Evolutionary conservation across 2,113 vertebrate genomes (phyloP), one percentile per base, ranked within the genome.

Genomic region (Oxygymnocypris stewartii): DNA sequence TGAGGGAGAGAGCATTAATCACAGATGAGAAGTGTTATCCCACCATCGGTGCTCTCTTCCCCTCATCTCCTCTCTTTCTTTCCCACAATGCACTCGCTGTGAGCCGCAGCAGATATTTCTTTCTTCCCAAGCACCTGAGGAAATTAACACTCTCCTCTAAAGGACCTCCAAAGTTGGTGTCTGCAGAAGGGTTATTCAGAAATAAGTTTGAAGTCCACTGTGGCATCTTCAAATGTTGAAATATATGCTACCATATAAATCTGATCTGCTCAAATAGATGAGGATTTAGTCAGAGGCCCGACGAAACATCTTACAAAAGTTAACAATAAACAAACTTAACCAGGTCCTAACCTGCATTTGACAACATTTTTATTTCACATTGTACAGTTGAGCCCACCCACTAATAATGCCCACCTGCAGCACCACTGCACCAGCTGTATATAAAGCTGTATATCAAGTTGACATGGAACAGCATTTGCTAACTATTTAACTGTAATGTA

Each of bases 61-160:
- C 59, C 61, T 73, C 63, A 35, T 49, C n/a, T 57, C 40, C 11
- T 83, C 73, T 82, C 13, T 37, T 23, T 71, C 63, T 69, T 35
- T 85, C 69, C 85, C 59, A 86, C 69, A 85, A 82, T 88, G 87
- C 85, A 54, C 59, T 51, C 40, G n/a, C 47, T 28, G 44, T n/a
- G 40, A 13, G 31, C 51, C 35, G n/a, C 12, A 57, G 28, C 25
- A 57, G 49, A 79, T 8, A 71, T 57, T 44, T 18, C 47, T 74
- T 74, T 67, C 74, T 80, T 51, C 47, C 61, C 51, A 87, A 63
- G 23, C 54, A 74, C 80, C 76, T 7, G 20, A 47, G 69, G 44
- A 87, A 86, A 84, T 86, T 23, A 87, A 85, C 85, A 69, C 87
- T 86, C 87, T 79, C 61, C 61, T 40, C 75, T 73, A 80, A 84